These are phyloP conservation scores for Apodemia mormo DNA, from an alignment of 2,888 invertebrate genomes.

Conservation along the genomic window DNA sequence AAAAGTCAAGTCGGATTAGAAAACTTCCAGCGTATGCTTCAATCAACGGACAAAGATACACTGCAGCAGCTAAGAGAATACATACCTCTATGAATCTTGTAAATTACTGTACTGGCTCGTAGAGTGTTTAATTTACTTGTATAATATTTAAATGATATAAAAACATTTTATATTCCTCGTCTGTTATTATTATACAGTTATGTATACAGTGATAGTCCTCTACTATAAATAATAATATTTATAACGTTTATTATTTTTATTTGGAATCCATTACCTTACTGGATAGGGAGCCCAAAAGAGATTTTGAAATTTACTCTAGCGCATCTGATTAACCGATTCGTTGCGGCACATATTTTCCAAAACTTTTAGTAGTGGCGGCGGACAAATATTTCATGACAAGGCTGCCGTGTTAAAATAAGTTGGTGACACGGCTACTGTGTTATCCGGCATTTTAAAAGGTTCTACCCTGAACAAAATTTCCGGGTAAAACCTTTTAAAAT, in stretches of 20 bases:
- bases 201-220: conserved; percentile 8
- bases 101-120: background rate
- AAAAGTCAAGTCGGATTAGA: conserved; percentile 88
- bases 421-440: too few relatives aligned
- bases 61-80: conserved; percentile 86
- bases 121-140: conserved; percentile 2
- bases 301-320: too few relatives aligned
- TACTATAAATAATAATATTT: background rate
- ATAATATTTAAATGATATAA: conserved; percentile 7
- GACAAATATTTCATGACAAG: too few relatives aligned
- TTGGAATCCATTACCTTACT: background rate
- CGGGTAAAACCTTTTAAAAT: too few relatives aligned
- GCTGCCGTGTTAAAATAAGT: too few relatives aligned
- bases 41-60: conserved; percentile 87
- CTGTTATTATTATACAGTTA: conserved; percentile 20
- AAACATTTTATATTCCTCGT: conserved; percentile 14
- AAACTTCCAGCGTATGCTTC: conserved; percentile 88
- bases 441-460: too few relatives aligned
- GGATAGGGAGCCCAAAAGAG: too few relatives aligned
- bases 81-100: conserved; percentile 59
- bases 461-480: too few relatives aligned
- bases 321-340: too few relatives aligned
- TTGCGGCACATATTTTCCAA: too few relatives aligned
- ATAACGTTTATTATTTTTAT: background rate
- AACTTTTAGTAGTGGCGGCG: too few relatives aligned